Evolutionary conservation across 2,797 vertebrate species (phyloP).

Genomic region (Petrocephalus schoutedeni): DNA sequence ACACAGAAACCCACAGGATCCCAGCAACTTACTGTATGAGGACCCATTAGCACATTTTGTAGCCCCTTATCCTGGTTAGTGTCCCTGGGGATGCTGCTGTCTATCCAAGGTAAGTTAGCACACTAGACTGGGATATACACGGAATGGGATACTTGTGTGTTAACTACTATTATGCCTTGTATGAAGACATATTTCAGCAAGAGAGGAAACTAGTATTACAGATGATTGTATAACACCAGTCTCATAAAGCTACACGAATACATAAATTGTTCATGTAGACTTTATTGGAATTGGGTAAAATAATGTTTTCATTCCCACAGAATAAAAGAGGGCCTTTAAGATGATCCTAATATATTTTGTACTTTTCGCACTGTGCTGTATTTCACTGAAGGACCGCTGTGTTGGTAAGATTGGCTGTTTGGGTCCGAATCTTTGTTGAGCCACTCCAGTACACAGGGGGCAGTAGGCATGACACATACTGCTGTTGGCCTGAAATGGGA

Average conservation of each 20-base stretch:
- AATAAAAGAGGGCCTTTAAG: neutral
- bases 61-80: neutral
- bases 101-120: neutral
- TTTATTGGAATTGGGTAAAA: neutral
- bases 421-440: neutral
- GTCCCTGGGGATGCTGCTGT: neutral
- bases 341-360: neutral
- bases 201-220: neutral
- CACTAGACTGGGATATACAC: neutral
- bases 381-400: neutral
- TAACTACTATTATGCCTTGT: neutral
- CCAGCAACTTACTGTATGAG: neutral
- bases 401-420: neutral
- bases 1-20: neutral
- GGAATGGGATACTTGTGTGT: neutral
- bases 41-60: neutral
- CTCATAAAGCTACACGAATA: neutral
- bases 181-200: neutral
- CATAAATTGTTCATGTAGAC: neutral
- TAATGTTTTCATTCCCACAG: neutral
- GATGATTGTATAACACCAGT: neutral
- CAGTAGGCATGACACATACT: neutral
- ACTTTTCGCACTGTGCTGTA: neutral
- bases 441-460: neutral
- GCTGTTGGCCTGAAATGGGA: neutral